These are phyloP conservation scores for Stratiolaelaps scimitus DNA, from an alignment of 1,140 invertebrate species.

Conservation along the genomic window DNA sequence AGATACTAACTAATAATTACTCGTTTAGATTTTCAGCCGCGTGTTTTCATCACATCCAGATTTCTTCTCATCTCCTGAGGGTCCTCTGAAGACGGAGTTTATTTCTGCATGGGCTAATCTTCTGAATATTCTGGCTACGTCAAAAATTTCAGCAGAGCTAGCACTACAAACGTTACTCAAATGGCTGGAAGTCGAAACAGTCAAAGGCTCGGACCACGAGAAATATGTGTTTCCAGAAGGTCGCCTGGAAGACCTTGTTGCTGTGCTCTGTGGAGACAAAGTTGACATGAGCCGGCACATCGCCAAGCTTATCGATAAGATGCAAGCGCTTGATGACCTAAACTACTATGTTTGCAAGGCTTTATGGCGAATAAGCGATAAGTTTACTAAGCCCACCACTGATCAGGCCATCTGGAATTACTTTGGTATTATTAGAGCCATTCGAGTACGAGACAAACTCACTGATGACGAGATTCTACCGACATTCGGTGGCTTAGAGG, in stretches of 20 bases:
- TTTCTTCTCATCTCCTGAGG: background rate
- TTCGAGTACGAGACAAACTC: slow-evolving; percentile 5
- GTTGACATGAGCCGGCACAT: background rate
- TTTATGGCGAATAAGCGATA: slow-evolving; percentile 7
- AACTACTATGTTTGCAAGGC: slow-evolving; percentile 14
- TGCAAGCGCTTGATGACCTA: background rate
- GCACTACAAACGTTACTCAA: slow-evolving; percentile 5
- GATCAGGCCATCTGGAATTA: slow-evolving; percentile 4
- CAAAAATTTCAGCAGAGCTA: background rate
- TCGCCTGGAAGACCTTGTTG: background rate
- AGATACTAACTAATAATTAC: background rate
- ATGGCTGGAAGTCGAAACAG: background rate
- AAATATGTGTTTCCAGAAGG: background rate
- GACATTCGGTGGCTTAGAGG: background rate
- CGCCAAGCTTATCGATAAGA: background rate
- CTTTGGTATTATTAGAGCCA: slow-evolving; percentile 5
- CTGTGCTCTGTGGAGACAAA: background rate
- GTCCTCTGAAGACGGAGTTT: background rate
- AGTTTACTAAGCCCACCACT: slow-evolving; percentile 9
- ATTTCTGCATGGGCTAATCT: background rate
- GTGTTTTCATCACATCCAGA: background rate
- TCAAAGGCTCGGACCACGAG: background rate
- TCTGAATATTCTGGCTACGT: background rate
- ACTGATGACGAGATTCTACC: background rate
- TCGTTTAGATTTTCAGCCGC: slow-evolving; percentile 14